Conservation (phyloP, 2,888 invertebrate genomes). For the Harpalus rubripes region DNA sequence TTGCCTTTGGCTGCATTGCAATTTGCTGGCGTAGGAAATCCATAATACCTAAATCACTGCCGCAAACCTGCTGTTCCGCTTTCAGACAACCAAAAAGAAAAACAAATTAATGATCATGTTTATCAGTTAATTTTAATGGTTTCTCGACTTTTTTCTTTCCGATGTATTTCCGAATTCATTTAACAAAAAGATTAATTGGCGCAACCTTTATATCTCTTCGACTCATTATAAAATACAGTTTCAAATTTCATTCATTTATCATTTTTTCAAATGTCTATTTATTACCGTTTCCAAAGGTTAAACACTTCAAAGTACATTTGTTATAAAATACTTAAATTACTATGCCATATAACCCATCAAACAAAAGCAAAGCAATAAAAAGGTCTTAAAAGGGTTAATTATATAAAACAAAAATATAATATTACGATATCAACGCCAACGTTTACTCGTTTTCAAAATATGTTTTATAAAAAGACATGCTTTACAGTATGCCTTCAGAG, state of each 20-base stretch:
- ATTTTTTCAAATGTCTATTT: conserved; percentile 4
- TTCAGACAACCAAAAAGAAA: conserved; percentile 48
- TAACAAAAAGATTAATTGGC: conserved; percentile 59
- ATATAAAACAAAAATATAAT: too few species aligned
- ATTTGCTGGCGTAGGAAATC: conserved; percentile 60
- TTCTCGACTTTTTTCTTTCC: conserved; percentile 47
- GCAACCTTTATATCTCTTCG: conserved; percentile 16
- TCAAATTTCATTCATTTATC: conserved; percentile 32
- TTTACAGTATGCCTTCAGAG: too few species aligned
- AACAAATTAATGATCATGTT: conserved; percentile 66
- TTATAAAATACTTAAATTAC: too few species aligned
- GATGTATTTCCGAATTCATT: conserved; percentile 32
- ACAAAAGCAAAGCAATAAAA: too few species aligned
- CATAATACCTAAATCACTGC: conserved; percentile 48
- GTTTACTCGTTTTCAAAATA: too few species aligned
- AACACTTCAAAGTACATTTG: not conserved
- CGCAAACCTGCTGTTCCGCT: conserved; percentile 10
- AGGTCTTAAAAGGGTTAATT: too few species aligned
- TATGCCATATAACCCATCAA: too few species aligned
- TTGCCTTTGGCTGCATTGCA: conserved; percentile 64
- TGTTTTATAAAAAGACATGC: too few species aligned
- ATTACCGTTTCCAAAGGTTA: not conserved
- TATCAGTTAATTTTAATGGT: conserved; percentile 66
- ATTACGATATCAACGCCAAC: too few species aligned
- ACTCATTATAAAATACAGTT: conserved; percentile 3